These are phyloP conservation scores for Tetragnatha versicolor DNA, from an alignment of 1,140 invertebrate genomes.

Conservation along the genomic window DNA sequence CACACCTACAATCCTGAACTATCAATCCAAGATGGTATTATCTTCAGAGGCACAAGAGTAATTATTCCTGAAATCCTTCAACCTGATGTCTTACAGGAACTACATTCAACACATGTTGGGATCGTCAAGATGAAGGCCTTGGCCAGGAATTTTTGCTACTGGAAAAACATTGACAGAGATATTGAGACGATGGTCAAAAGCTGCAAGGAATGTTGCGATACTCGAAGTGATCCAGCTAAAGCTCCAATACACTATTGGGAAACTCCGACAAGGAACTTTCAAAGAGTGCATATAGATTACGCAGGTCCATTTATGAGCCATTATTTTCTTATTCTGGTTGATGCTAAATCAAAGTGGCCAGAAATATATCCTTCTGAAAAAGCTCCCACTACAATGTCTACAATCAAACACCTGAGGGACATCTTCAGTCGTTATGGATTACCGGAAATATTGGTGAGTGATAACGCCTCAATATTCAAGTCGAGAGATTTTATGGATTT, in stretches of 20 bases:
- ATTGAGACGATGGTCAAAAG: not conserved
- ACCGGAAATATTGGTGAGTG: too few species aligned
- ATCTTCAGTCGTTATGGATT: not conserved
- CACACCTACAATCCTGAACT: too few species aligned
- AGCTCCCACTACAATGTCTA: not conserved
- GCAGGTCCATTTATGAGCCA: slow-evolving; percentile 1
- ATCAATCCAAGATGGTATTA: too few species aligned
- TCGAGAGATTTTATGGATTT: not conserved
- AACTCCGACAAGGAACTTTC: not conserved
- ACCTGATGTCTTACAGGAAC: not conserved
- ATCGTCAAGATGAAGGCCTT: slow-evolving; percentile 10
- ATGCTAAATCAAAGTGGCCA: not conserved
- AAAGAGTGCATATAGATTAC: slow-evolving; percentile 18
- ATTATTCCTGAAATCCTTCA: not conserved
- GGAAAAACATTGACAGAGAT: slow-evolving; percentile 32
- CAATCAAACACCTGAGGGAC: not conserved
- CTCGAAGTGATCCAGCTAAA: not conserved
- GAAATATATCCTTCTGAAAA: not conserved
- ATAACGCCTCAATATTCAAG: not conserved
- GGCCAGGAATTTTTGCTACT: not conserved
- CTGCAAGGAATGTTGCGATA: not conserved
- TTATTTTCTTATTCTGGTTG: not conserved
- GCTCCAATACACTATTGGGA: not conserved
- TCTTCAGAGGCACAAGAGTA: too few species aligned
- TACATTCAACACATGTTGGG: slow-evolving; percentile 1